Percentiles rank a stretch among this genome's conserved stretches.
Conservation (phyloP, 2,113 vertebrate genomes). For the Columbina picui region DNA sequence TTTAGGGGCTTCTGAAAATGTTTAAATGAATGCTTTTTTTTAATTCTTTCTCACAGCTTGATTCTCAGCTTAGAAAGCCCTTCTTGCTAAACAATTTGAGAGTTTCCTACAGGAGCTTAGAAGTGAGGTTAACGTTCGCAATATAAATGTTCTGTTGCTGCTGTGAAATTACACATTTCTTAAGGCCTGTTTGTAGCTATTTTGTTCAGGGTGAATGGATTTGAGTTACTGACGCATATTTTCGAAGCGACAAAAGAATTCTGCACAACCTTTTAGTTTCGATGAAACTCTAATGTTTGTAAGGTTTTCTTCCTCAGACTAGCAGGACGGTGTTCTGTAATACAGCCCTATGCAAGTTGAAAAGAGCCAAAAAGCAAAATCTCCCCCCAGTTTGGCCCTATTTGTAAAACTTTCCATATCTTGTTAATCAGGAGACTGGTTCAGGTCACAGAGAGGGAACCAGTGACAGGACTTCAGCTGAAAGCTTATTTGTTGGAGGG, state of each 20-base stretch:
- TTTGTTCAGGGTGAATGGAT: conserved; percentile 26
- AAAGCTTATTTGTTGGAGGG: background rate
- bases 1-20: conserved; percentile 82
- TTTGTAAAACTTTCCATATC: conserved; percentile 9
- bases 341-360: background rate
- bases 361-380: conserved; percentile 7
- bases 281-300: background rate
- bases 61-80: conserved; percentile 66
- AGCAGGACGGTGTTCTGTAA: background rate
- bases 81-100: conserved; percentile 53
- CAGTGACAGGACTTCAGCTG: background rate
- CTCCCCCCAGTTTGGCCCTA: background rate
- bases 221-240: background rate
- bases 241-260: background rate
- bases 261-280: background rate
- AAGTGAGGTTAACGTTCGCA: background rate
- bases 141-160: background rate
- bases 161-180: conserved; percentile 49
- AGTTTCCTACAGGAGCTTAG: conserved; percentile 18
- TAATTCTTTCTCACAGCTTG: conserved; percentile 85
- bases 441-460: background rate
- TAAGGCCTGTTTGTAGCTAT: background rate
- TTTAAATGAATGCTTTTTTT: conserved; percentile 81
- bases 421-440: background rate
- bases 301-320: background rate